A percentile compares a stretch with the other conserved stretches of the same genome.
phyloP scores from a whole-genome alignment of 2,888 invertebrate species.

The Sepiola atlantica region DNA sequence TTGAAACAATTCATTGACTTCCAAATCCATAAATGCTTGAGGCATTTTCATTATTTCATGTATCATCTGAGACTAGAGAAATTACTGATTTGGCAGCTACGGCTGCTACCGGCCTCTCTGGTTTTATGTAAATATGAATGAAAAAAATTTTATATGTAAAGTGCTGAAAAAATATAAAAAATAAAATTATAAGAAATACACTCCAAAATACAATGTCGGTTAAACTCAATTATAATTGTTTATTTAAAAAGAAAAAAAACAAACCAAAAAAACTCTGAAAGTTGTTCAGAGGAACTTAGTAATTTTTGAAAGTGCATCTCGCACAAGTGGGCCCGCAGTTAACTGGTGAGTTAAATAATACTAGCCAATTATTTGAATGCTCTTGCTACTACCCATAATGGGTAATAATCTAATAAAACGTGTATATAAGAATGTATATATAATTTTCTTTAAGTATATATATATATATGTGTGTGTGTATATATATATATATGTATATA shows the following conservation, averaged over 20 bases:
- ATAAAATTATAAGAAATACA: conserved; percentile 4
- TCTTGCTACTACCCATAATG: conserved; percentile 17
- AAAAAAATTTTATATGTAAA: conserved; percentile 47
- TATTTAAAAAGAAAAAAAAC: conserved; percentile 35
- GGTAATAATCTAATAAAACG: conserved; percentile 39
- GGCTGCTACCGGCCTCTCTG: neutral
- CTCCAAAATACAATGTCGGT: conserved; percentile 35
- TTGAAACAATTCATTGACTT: conserved; percentile 44
- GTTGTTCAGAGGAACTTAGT: conserved; percentile 24
- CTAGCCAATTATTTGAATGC: conserved; percentile 34
- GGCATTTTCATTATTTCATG: conserved; percentile 40
- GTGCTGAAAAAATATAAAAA: conserved; percentile 40
- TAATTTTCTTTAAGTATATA: too few relatives aligned
- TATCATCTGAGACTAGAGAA: conserved; percentile 44
- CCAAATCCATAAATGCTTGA: conserved; percentile 41
- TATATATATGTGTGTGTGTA: too few relatives aligned
- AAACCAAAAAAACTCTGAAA: conserved; percentile 34
- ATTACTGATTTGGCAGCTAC: neutral
- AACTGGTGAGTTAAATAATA: conserved; percentile 34
- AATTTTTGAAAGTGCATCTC: conserved; percentile 46
- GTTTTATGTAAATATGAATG: conserved; percentile 45
- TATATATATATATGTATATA: neutral
- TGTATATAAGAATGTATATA: conserved; percentile 33
- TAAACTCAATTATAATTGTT: conserved; percentile 42
- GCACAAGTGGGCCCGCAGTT: conserved; percentile 45